These are phyloP conservation scores for Tetropium fuscum DNA, from an alignment of 2,888 invertebrate species.

Conservation along the genomic window DNA sequence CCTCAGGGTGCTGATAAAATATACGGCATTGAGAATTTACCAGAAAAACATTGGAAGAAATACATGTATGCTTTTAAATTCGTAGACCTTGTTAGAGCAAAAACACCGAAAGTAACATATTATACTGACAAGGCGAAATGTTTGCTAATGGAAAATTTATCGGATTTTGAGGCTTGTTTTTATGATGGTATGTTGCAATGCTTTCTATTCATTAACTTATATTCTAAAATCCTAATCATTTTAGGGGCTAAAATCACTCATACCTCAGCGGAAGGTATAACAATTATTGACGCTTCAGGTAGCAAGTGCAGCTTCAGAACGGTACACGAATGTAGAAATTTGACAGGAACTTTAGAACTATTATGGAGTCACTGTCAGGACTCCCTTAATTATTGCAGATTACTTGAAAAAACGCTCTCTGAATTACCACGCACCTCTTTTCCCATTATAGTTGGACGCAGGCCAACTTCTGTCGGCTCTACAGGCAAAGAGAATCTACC, in stretches of 20 bases:
- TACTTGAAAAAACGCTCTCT: constrained; percentile 79
- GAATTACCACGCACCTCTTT: constrained; percentile 76
- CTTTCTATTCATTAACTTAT: no score
- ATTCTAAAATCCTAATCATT: no score
- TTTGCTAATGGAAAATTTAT: constrained; percentile 92
- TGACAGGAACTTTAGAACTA: constrained; percentile 65
- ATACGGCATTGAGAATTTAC: constrained; percentile 84
- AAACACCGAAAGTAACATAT: constrained; percentile 93
- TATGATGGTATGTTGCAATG: constrained; percentile 71
- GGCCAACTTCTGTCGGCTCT: constrained; percentile 68
- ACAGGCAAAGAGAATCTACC: constrained; percentile 60
- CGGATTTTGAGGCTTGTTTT: constrained; percentile 85
- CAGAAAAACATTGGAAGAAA: constrained; percentile 91
- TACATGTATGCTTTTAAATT: constrained; percentile 92
- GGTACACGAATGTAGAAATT: constrained; percentile 58
- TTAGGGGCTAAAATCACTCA: constrained; percentile 76
- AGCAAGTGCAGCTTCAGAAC: constrained; percentile 69
- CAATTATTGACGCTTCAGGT: constrained; percentile 71
- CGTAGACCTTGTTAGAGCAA: constrained; percentile 89
- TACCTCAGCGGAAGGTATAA: constrained; percentile 71
- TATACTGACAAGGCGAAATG: constrained; percentile 89
- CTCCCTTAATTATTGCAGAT: constrained; percentile 80
- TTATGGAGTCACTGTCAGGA: constrained; percentile 74
- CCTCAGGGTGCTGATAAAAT: constrained; percentile 76
- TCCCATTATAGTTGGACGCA: constrained; percentile 86